Conservation (phyloP, 2,888 invertebrate genomes). For the Theodoxus fluviatilis region DNA sequence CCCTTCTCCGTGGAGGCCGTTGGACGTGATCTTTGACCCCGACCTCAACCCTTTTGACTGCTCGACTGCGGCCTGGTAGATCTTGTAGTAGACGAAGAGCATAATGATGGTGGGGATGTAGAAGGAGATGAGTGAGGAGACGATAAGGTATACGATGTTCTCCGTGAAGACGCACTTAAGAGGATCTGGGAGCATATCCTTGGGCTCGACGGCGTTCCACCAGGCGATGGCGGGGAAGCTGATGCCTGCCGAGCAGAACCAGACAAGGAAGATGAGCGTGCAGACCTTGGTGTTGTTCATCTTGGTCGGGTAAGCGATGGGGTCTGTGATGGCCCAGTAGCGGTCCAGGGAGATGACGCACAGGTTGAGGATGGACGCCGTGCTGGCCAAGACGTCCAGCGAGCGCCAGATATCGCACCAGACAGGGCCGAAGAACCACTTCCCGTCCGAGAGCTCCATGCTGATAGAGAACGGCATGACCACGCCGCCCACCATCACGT, state of each 20-base stretch:
- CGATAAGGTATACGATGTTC: conserved; percentile 92
- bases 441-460: conserved; percentile 54
- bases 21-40: conserved; percentile 77
- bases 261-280: conserved; percentile 88
- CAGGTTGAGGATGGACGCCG: conserved; percentile 94
- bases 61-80: conserved; percentile 90
- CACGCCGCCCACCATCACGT: conserved; percentile 92
- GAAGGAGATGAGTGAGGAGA: conserved; percentile 97
- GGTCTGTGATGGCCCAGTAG: conserved; percentile 99
- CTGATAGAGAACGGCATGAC: conserved; percentile 88
- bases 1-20: conserved; percentile 75
- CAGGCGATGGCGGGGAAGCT: conserved; percentile 93
- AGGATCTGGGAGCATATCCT: conserved; percentile 38
- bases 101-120: conserved; percentile 95
- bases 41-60: conserved; percentile 89
- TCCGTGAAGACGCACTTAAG: conserved; percentile 89
- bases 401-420: conserved; percentile 99
- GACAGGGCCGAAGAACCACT: conserved; percentile 91
- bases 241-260: conserved; percentile 95
- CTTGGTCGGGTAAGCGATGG: conserved; percentile 93
- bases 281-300: conserved; percentile 90
- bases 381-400: conserved; percentile 93
- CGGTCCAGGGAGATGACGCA: conserved; percentile 96
- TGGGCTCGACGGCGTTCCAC: conserved; percentile 70
- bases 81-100: conserved; percentile 97